Conservation (phyloP, 1,140 invertebrate species). For the Myzus persicae region DNA sequence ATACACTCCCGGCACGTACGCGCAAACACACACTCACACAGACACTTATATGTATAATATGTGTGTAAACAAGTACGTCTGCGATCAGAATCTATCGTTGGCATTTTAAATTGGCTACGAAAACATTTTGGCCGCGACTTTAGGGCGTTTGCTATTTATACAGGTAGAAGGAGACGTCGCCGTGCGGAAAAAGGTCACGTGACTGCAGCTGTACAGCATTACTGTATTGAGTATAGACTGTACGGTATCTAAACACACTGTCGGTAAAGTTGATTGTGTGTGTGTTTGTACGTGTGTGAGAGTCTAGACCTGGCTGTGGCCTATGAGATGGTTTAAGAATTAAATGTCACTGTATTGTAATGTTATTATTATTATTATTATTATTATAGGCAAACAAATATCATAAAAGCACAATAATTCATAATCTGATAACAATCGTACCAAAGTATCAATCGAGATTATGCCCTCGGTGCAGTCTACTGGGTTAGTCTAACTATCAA, state of each 20-base stretch:
- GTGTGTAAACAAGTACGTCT: neutral
- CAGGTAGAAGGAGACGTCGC: slow-evolving; percentile 16
- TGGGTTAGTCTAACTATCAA: neutral
- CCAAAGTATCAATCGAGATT: no score
- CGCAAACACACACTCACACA: neutral
- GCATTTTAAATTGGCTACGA: slow-evolving; percentile 54
- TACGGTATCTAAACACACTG: neutral
- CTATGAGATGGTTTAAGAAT: neutral
- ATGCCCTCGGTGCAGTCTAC: no score
- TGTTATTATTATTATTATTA: no score
- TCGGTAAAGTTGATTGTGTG: neutral
- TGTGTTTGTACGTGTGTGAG: neutral
- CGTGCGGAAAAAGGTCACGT: slow-evolving; percentile 21
- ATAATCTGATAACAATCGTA: neutral
- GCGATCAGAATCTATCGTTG: slow-evolving; percentile 41
- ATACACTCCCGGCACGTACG: neutral
- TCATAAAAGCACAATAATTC: neutral
- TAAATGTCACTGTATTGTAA: neutral
- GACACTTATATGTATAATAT: neutral
- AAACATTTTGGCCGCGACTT: slow-evolving; percentile 46
- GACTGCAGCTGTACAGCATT: neutral
- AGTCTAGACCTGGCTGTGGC: neutral
- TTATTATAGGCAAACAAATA: neutral
- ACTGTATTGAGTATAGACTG: neutral
- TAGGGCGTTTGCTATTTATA: slow-evolving; percentile 42